phyloP scores from a whole-genome alignment of 2,113 vertebrate species.

The Suricata suricatta region DNA sequence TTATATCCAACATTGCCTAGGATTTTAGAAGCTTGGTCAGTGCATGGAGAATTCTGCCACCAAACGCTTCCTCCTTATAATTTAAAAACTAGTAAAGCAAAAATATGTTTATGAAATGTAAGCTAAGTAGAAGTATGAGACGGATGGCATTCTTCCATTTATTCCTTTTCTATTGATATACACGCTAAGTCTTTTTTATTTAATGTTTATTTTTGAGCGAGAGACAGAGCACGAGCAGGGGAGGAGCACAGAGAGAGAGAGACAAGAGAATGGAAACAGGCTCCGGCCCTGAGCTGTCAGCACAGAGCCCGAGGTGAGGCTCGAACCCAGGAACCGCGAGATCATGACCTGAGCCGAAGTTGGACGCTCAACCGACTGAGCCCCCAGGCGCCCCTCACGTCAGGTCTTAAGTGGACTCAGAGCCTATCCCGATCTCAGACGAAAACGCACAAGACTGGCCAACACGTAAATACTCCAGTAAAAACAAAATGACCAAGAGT shows the following conservation, averaged over 20 bases:
- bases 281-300: no score
- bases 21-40: not conserved
- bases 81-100: not conserved
- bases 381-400: no score
- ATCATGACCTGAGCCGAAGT: no score
- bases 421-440: no score
- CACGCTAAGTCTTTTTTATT: not conserved
- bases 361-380: no score
- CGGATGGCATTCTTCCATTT: not conserved
- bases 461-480: not conserved
- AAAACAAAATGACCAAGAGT: not conserved
- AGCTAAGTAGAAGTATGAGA: not conserved
- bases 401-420: not conserved
- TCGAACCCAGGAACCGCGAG: no score
- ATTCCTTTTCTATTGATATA: not conserved
- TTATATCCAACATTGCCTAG: not conserved
- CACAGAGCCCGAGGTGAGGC: no score
- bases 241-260: no score
- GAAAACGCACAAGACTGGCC: not conserved
- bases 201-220: no score
- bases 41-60: not conserved
- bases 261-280: no score
- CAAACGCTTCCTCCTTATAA: not conserved
- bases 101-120: not conserved
- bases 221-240: no score